Evolutionary conservation across 2,888 invertebrate species (phyloP), one percentile per base, ranked within the genome.

Genomic region (Apodemia hepburni): DNA sequence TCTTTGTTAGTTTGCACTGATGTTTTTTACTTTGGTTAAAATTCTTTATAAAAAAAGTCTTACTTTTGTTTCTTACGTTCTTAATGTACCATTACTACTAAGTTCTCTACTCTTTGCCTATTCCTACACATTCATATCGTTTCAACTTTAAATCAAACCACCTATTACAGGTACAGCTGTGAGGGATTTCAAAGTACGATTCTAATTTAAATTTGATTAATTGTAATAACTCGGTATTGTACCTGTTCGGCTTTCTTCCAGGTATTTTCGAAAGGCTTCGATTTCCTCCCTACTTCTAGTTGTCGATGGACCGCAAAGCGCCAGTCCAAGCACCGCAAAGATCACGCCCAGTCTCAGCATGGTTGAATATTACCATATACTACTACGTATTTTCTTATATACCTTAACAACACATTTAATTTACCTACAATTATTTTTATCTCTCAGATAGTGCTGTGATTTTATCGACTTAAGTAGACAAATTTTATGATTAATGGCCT

Each of bases 201-300:
- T 33, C 2, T 5, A 38, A 38, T 38, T 38, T 38, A 11, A 38
- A 38, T 38, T 3, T 3, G 38, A 38, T 3, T 38, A 38, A 38
- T 38, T 11, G 12, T 38, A 38, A 38, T 11, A 12, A 42, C 15
- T 15, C 15, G 9, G 15, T n/a, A 6, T 15, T 15, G 61, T 61
- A 71, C 72, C 72, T 58, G 63, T 66, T 6, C 68, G 66, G 59
- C 67, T 70, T 18, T 64, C 77, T 60, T 86, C 84, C 74, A 88
- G 70, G 74, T 77, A 87, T 45, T 75, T 72, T 61, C 77, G 79
- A 67, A 85, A 88, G 0, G 76, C 77, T 66, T 86, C 76, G 27
- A 88, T 81, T 65, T 86, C 79, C 38, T 82, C 77, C 68, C 80
- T 76, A 15, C 71, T 75, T 70, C 79, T 79, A 12, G 75, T 70